Conservation (phyloP, 2,888 invertebrate species). For the Sinotaia quadrata region DNA sequence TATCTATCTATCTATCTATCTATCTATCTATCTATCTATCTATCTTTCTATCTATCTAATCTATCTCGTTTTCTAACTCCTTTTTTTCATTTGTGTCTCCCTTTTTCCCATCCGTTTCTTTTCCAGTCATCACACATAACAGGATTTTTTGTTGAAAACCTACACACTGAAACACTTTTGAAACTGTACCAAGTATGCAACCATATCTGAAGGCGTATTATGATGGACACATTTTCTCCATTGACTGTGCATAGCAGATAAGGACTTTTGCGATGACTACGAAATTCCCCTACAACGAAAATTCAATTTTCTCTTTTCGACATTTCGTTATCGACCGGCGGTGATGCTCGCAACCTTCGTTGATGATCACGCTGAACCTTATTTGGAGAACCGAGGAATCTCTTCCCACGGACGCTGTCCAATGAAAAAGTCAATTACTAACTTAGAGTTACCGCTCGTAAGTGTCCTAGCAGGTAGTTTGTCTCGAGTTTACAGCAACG, state of each 20-base stretch:
- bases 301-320: not conserved
- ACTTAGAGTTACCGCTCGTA: too few species aligned
- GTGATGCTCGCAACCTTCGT: too few species aligned
- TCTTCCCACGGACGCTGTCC: too few species aligned
- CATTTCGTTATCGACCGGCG: not conserved
- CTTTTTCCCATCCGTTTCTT: not conserved
- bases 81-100: not conserved
- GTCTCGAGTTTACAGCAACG: too few species aligned
- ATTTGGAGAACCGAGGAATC: too few species aligned
- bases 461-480: too few species aligned
- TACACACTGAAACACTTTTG: not conserved
- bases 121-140: not conserved
- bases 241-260: not conserved
- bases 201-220: not conserved
- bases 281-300: not conserved
- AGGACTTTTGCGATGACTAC: not conserved
- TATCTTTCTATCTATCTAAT: not conserved
- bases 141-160: too few species aligned
- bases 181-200: not conserved
- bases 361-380: too few species aligned
- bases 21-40: not conserved
- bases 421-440: too few species aligned
- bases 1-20: not conserved
- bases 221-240: not conserved
- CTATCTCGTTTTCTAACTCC: not conserved